These are phyloP conservation scores for cattle (Bos taurus) DNA, from an alignment of 2,113 vertebrate species.

Conservation along the genomic window ARS-UCD2.0 NC_037340.1:52312501-52313000, in stretches of 20 bases:
- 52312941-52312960: neutral
- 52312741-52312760: neutral
- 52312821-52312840: neutral
- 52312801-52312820: neutral
- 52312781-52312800: neutral
- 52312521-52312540: neutral
- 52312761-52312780: neutral
- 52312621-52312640: neutral
- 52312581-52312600: neutral
- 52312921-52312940: neutral
- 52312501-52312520: neutral
- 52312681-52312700: neutral
- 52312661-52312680: neutral
- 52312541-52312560: neutral
- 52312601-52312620: neutral
- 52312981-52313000: neutral
- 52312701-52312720: neutral
- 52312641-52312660: neutral
- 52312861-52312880: neutral
- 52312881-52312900: neutral
- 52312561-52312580: neutral
- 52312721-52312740: neutral
- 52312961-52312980: conserved; percentile 7
- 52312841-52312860: neutral
- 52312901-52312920: neutral